Percentiles rank a stretch among this genome's conserved stretches.
phyloP scores from a whole-genome alignment of 2,113 vertebrate genomes.

The Cyprinodon brontotheroides region DNA sequence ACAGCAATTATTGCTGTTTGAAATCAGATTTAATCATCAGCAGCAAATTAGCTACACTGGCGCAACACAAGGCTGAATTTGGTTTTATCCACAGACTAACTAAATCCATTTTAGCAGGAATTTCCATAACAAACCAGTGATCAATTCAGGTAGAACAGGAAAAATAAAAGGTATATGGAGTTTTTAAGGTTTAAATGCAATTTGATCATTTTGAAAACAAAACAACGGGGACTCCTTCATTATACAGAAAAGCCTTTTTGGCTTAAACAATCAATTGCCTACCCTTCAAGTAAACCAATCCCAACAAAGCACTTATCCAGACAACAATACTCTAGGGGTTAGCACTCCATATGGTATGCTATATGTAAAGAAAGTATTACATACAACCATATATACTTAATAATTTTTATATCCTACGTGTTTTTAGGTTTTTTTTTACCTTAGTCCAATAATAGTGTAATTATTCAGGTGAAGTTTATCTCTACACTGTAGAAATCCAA shows the following conservation, averaged over 20 bases:
- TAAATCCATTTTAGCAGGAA: slow-evolving; percentile 1
- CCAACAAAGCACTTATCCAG: not conserved
- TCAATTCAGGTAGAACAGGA: slow-evolving; percentile 4
- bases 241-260: not conserved
- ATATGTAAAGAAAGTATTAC: not conserved
- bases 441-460: not conserved
- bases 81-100: slow-evolving; percentile 42
- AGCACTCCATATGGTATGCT: not conserved
- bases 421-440: not conserved
- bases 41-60: slow-evolving; percentile 52
- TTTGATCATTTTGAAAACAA: not conserved
- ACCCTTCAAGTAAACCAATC: not conserved
- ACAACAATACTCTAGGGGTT: not conserved
- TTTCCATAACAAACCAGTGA: not conserved
- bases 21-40: slow-evolving; percentile 60
- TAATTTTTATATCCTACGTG: not conserved
- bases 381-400: not conserved
- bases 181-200: not conserved
- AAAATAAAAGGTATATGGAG: not conserved
- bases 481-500: no score
- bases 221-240: not conserved
- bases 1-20: slow-evolving; percentile 56
- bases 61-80: slow-evolving; percentile 30
- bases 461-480: not conserved
- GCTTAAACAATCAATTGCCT: not conserved